Evolutionary conservation across 2,113 vertebrate species (phyloP).

Genomic region (Pteruthius melanotis): DNA sequence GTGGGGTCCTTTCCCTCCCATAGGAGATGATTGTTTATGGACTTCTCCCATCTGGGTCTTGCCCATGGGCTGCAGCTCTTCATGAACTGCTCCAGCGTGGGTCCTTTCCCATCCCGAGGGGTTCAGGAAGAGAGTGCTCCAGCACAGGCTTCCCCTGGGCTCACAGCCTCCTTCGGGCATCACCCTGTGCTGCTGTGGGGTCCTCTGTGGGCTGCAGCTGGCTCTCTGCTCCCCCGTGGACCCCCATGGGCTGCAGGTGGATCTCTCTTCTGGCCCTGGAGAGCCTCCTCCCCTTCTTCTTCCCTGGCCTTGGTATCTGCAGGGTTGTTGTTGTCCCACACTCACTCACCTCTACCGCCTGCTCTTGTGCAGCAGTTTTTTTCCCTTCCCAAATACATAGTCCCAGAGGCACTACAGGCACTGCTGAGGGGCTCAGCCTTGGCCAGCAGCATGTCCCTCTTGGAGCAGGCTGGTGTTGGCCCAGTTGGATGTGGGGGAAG

Average conservation of each 20-base stretch:
- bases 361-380: neutral
- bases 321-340: accelerated
- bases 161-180: neutral
- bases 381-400: accelerated
- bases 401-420: accelerated
- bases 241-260: accelerated
- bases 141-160: accelerated
- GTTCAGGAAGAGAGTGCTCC: neutral
- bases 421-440: neutral
- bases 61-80: neutral
- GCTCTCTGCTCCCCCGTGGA: neutral
- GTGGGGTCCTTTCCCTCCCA: neutral
- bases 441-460: accelerated
- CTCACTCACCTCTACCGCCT: neutral
- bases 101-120: accelerated
- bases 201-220: neutral
- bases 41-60: neutral
- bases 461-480: neutral
- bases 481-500: accelerated
- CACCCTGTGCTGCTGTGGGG: accelerated
- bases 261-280: neutral
- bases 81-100: accelerated
- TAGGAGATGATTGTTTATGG: neutral
- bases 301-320: neutral
- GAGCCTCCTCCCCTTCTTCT: neutral